Evolutionary conservation across 2,113 vertebrate species (phyloP).

Genomic region (Patagioenas fasciata): DNA sequence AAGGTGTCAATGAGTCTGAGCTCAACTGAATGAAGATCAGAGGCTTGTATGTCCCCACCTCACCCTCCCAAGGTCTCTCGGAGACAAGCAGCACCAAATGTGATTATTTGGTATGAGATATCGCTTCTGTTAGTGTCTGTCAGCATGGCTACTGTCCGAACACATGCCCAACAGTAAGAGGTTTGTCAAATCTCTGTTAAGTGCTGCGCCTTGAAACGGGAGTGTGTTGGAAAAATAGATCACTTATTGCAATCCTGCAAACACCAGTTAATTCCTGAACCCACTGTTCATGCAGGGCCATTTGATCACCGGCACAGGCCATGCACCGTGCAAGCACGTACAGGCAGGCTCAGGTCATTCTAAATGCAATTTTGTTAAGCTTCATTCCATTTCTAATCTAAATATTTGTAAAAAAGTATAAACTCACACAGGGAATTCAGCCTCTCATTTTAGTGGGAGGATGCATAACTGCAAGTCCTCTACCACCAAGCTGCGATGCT

Average conservation of each 20-base stretch:
- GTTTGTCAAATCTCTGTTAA: conserved; percentile 2
- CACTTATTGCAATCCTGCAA: neutral
- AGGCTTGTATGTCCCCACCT: neutral
- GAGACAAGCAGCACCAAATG: neutral
- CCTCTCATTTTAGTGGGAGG: neutral
- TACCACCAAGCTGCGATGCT: neutral
- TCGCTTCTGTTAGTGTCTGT: neutral
- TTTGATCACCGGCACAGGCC: neutral
- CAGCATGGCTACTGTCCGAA: neutral
- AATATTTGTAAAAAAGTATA: conserved; percentile 28
- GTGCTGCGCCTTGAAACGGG: neutral
- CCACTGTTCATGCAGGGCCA: neutral
- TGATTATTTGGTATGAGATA: neutral
- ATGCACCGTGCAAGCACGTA: accelerated
- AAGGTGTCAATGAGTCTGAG: neutral
- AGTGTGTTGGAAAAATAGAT: conserved; percentile 3
- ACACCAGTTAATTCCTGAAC: neutral
- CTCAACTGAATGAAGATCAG: neutral
- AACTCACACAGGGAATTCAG: neutral
- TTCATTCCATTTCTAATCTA: neutral
- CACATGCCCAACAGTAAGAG: neutral
- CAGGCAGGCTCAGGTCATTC: neutral
- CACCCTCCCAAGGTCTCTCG: neutral
- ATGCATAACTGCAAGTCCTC: neutral
- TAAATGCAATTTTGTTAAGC: neutral